These are phyloP conservation scores for Cygnus atratus DNA, from an alignment of 2,113 vertebrate species.

Conservation along the genomic window DNA sequence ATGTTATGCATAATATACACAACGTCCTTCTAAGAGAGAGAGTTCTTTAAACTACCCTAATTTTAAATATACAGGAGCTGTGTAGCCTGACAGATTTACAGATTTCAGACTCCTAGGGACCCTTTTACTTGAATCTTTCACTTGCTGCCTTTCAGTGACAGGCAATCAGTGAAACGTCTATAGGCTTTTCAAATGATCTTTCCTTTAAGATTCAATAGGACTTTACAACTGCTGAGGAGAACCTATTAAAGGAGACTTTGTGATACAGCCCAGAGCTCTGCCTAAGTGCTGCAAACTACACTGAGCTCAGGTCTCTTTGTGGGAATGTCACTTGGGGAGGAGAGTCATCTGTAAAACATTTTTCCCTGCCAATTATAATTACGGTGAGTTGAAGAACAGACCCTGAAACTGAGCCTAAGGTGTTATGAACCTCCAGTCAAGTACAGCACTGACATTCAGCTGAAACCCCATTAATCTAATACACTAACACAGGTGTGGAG, in stretches of 20 bases:
- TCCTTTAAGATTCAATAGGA: conserved; percentile 50
- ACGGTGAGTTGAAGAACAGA: conserved; percentile 23
- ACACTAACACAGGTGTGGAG: background rate
- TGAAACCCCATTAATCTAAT: conserved; percentile 36
- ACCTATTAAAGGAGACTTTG: conserved; percentile 39
- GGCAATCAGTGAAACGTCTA: conserved; percentile 39
- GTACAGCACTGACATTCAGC: conserved; percentile 14
- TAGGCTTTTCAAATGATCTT: conserved; percentile 39
- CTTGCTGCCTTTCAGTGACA: conserved; percentile 47
- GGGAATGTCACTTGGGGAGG: conserved; percentile 2
- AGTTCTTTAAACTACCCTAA: conserved; percentile 43
- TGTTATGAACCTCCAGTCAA: conserved; percentile 39
- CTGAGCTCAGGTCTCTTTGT: conserved; percentile 17
- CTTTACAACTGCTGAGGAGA: background rate
- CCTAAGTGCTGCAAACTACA: conserved; percentile 16
- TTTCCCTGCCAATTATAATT: conserved; percentile 34
- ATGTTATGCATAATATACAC: background rate
- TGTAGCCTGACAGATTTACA: conserved; percentile 47
- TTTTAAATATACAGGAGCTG: conserved; percentile 30
- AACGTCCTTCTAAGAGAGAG: conserved; percentile 21
- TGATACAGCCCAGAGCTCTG: conserved; percentile 36
- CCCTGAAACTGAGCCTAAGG: background rate
- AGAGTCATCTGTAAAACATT: conserved; percentile 31
- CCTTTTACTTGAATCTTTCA: conserved; percentile 48
- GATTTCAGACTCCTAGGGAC: conserved; percentile 19